Base-by-base conservation (phyloP, 2,113 vertebrate genomes). In the Elephas maximus region DNA sequence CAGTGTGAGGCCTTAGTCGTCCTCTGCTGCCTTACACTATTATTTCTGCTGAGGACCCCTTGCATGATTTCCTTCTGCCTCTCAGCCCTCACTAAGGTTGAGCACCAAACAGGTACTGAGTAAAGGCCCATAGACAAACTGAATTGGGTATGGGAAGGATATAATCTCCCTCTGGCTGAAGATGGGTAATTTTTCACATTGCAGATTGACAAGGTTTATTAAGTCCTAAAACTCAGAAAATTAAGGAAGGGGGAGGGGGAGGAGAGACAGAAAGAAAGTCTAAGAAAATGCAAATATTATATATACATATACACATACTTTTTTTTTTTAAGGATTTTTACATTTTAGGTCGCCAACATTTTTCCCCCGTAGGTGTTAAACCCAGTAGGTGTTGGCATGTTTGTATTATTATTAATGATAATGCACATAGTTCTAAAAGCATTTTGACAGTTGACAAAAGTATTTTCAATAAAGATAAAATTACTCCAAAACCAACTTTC, bases 371-470 rank as follows among this genome's bases (percentile, higher is more conserved):
- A 79, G 3, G 3, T 84, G 3, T 88, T 67, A 37, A 37, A 37
- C 37, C 37, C 8, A 44, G n/a, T 5, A 79, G 3, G 3, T 84
- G 3, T 88, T 67, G 73, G 21, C 76, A 87, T 44, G 5, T 44
- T 76, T 80, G 23, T 53, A 57, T 80, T 14, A 67, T 86, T 62
- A 63, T 10, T 73, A 91, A 11, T 33, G 26, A 15, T 63, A 81
- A 79, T 57, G 7, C 12, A 28, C 4, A 67, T 2, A 57, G 3
- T 51, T 93, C 81, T 37, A 67, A 53, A n/a, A 74, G 2, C 2
- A 86, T 18, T 82, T 88, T 85, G 17, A 48, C 10, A 74, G 53
- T 62, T 44, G 23, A 92, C 37, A 86, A 86, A 96, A 93, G 48
- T 23, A 60, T 86, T 79, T 82, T 93, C 71, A 60, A 28, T 51